A percentile compares a stretch with the other conserved stretches of the same genome.
phyloP scores from a whole-genome alignment of 2,113 vertebrate species.

The Erythrolamprus reginae region DNA sequence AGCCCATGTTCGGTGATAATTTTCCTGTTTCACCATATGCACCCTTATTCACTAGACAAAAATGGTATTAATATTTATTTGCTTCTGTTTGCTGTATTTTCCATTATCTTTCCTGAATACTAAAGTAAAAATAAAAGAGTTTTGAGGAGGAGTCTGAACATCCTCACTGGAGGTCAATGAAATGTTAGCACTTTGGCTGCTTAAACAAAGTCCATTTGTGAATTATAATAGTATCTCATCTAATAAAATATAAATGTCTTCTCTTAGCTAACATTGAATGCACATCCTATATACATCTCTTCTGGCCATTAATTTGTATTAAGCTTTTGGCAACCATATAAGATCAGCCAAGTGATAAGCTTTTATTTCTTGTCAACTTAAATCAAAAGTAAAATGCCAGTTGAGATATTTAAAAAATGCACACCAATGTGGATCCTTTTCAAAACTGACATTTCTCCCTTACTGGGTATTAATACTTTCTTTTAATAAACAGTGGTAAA shows the following conservation, averaged over 20 bases:
- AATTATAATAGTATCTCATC: background rate
- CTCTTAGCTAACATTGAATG: conserved; percentile 6
- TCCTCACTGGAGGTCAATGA: background rate
- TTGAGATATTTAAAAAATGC: conserved; percentile 35
- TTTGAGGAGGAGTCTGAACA: background rate
- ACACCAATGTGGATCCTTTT: conserved; percentile 32
- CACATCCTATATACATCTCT: background rate
- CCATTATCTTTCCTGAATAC: background rate
- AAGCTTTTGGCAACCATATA: conserved; percentile 11
- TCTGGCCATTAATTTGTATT: background rate
- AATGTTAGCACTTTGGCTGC: background rate
- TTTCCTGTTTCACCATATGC: background rate
- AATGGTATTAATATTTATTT: background rate
- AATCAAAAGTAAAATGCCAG: conserved; percentile 46
- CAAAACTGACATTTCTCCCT: conserved; percentile 30
- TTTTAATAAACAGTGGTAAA: conserved; percentile 9
- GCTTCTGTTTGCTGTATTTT: background rate
- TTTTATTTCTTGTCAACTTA: conserved; percentile 34
- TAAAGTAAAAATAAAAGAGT: background rate
- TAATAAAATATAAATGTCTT: conserved; percentile 26
- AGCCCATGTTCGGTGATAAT: background rate
- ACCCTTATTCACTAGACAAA: background rate
- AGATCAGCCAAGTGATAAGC: background rate
- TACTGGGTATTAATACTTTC: background rate
- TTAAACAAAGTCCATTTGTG: conserved; percentile 6